Conservation (phyloP, 2,888 invertebrate species). For the Lepidochitona cinerea region DNA sequence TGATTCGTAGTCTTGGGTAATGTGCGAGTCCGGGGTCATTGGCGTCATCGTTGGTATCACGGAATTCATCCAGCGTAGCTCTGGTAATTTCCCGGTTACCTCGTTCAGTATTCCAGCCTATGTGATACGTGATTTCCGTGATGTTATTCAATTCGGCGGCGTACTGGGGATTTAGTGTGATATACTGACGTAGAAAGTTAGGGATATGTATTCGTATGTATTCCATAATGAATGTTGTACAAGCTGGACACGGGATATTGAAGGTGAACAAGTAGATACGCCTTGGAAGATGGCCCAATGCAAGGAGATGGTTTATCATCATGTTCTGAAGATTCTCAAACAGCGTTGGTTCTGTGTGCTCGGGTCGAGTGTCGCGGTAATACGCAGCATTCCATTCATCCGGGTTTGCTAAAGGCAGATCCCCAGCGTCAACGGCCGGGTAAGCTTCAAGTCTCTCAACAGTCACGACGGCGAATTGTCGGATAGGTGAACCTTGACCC, state of each 20-base stretch:
- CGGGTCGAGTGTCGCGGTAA: background rate
- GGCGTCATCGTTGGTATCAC: background rate
- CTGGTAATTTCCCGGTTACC: background rate
- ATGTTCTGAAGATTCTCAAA: background rate
- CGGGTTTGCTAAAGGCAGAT: background rate
- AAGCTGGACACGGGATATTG: background rate
- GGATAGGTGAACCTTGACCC: background rate
- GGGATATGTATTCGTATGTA: background rate
- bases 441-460: background rate
- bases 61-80: background rate
- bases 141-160: background rate
- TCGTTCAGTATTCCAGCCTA: background rate
- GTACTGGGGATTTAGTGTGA: background rate
- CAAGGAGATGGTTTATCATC: background rate
- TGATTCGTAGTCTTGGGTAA: background rate
- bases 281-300: background rate
- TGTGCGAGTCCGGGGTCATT: background rate
- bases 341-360: background rate
- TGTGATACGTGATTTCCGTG: background rate
- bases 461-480: background rate
- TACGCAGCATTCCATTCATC: background rate
- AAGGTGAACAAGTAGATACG: background rate
- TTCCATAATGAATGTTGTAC: background rate
- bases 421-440: background rate
- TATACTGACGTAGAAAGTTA: background rate